phyloP scores from a whole-genome alignment of 1,140 invertebrate genomes.

The Macrosteles quadrilineatus region DNA sequence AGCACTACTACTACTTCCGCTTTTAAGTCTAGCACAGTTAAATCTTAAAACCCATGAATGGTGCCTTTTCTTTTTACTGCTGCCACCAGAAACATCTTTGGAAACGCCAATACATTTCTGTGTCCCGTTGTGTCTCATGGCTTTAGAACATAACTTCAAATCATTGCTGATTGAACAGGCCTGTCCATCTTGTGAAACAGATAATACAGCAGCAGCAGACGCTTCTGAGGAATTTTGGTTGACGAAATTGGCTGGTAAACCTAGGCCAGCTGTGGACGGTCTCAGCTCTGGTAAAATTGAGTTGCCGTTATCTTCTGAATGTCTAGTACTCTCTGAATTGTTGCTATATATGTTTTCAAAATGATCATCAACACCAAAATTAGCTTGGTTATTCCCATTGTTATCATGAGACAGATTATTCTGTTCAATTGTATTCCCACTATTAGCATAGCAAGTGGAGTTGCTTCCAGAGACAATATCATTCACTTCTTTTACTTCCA shows the following conservation, averaged over 20 bases:
- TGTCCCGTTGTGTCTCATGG: constrained; percentile 16
- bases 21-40: constrained; percentile 59
- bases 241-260: too few species aligned
- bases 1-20: constrained; percentile 51
- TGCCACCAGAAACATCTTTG: constrained; percentile 20
- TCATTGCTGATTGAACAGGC: neutral
- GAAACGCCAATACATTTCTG: constrained; percentile 8
- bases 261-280: neutral
- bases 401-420: constrained; percentile 24
- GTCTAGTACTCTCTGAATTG: constrained; percentile 33
- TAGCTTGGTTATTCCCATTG: constrained; percentile 36
- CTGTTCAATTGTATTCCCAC: too few species aligned
- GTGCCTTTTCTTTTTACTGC: constrained; percentile 54
- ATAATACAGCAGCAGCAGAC: neutral
- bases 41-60: constrained; percentile 64
- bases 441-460: constrained; percentile 19
- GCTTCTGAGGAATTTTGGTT: neutral
- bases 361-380: constrained; percentile 37
- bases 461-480: constrained; percentile 36
- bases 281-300: neutral
- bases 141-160: constrained; percentile 30
- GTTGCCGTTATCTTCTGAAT: constrained; percentile 33
- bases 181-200: constrained; percentile 1
- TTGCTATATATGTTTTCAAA: constrained; percentile 43
- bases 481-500: constrained; percentile 41